A percentile compares a stretch with the other conserved stretches of the same genome.
Conservation (phyloP, 2,797 vertebrate genomes). For the Percopsis omiscomaycus region DNA sequence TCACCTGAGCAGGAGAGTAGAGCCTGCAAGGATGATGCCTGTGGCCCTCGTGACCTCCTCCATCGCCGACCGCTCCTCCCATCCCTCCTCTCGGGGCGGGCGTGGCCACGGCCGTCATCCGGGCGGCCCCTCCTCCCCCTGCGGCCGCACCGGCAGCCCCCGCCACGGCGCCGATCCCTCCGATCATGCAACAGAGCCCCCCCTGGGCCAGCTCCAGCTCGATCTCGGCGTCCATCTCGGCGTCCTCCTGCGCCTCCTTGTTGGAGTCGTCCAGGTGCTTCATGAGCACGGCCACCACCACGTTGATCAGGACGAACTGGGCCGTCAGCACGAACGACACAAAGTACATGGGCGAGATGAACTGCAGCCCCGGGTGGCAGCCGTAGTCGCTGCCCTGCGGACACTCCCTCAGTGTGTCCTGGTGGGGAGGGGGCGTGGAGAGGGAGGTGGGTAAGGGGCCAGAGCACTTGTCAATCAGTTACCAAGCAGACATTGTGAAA, state of each 20-base stretch:
- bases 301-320: slow-evolving; percentile 96
- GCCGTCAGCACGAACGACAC: slow-evolving; percentile 96
- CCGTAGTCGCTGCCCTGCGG: slow-evolving; percentile 80
- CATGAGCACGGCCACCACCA: slow-evolving; percentile 94
- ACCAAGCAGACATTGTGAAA: too few relatives aligned
- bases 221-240: slow-evolving; percentile 94
- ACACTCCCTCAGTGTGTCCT: slow-evolving; percentile 70
- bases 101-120: slow-evolving; percentile 69
- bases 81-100: slow-evolving; percentile 44
- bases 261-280: slow-evolving; percentile 92
- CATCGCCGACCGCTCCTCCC: not conserved
- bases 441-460: not conserved
- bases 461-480: not conserved
- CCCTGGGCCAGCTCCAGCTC: slow-evolving; percentile 89
- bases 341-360: slow-evolving; percentile 95
- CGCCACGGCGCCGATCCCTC: slow-evolving; percentile 71
- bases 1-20: slow-evolving; percentile 91
- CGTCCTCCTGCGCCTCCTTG: slow-evolving; percentile 94
- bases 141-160: slow-evolving; percentile 54
- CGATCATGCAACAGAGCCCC: slow-evolving; percentile 82
- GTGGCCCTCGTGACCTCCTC: slow-evolving; percentile 65
- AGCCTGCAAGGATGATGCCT: slow-evolving; percentile 74
- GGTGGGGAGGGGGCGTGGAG: not conserved
- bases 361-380: slow-evolving; percentile 90
- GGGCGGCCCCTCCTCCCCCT: slow-evolving; percentile 50